These are phyloP conservation scores for Pelusios castaneus DNA, from an alignment of 2,113 vertebrate genomes.

Conservation along the genomic window DNA sequence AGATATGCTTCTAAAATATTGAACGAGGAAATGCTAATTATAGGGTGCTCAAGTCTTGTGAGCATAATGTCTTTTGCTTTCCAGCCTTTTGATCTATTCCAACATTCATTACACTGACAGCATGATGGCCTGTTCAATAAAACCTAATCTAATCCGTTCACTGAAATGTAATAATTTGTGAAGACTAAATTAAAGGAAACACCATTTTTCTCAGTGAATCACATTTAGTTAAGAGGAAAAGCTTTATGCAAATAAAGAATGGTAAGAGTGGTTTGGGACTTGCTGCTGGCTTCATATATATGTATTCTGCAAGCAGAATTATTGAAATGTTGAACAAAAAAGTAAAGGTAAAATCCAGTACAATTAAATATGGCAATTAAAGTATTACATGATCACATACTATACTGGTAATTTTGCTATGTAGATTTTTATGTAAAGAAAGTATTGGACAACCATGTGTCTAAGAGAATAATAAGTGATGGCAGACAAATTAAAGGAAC, in stretches of 20 bases:
- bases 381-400: rapidly evolving
- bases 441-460: not conserved
- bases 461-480: not conserved
- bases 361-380: not conserved
- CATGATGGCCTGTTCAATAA: not conserved
- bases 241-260: not conserved
- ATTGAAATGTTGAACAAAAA: not conserved
- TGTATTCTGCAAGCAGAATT: not conserved
- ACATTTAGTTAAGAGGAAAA: not conserved
- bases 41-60: not conserved
- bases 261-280: not conserved
- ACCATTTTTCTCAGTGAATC: not conserved
- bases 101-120: not conserved
- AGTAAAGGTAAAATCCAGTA: not conserved
- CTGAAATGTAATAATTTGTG: not conserved
- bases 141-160: not conserved
- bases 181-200: not conserved
- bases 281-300: not conserved
- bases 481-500: not conserved
- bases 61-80: not conserved
- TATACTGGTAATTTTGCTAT: not conserved
- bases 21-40: not conserved
- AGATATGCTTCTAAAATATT: not conserved
- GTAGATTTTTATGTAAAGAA: not conserved
- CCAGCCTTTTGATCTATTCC: not conserved